Evolutionary conservation across 2,888 invertebrate genomes (phyloP), one percentile per base, ranked within the genome.

Genomic region (Asteroscopus sphinx): DNA sequence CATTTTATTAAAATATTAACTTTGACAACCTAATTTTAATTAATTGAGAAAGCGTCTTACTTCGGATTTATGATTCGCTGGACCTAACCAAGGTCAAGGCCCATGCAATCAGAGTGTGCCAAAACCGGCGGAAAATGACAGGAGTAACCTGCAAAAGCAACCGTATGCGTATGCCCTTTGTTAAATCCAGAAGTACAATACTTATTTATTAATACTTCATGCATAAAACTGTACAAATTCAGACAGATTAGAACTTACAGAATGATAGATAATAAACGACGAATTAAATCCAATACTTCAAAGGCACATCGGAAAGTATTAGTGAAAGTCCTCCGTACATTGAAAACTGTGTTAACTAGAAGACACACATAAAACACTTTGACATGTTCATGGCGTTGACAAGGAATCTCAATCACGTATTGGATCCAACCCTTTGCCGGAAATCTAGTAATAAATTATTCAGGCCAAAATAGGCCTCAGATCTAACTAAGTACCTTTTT

Each of bases 361-460:
- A 33, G 41, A 37, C 39, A 39, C n/a, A 36, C 36, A 42, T 54
- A 28, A 36, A 36, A 36, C 11, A 2, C 28, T 51, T 36, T n/a
- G 17, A 17, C 25, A 28, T 32, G 12, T 30, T n/a, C 21, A 30
- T 37, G 40, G n/a, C 26, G 17, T 48, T 40, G 44, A 65, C 47
- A 48, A 39, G 42, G 39, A 47, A 70, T 48, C 33, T 52, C 57
- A 52, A 60, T 55, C 42, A 54, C 67, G 15, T 40, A 41, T 49
- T 33, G 25, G 15, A 35, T 28, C 33, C 35, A 49, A 64, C 46
- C 64, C 64, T 68, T 65, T 26, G 32, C 16, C 28, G 26, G 33
- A 39, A 35, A 39, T 36, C 30, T 55, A 37, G 17, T 40, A 42
- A 51, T 68, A 53, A 64, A 57, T 54, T 57, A 73, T 70, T 41